Conservation (phyloP, 2,797 vertebrate species). For the Simalia tracyae region DNA sequence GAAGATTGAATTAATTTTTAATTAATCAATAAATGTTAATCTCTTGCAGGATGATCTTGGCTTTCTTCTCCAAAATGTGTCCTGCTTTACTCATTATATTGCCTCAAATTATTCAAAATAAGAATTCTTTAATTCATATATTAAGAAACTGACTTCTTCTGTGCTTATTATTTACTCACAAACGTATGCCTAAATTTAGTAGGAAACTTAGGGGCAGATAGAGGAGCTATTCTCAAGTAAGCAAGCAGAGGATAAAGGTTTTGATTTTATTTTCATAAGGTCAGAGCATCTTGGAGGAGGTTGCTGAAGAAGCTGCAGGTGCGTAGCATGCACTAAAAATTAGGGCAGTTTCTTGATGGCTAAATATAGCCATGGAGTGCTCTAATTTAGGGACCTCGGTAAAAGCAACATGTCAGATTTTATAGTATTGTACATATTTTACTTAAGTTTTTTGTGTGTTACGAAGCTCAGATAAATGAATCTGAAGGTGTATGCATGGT, state of each 20-base stretch:
- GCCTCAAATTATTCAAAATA: neutral
- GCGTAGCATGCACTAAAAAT: neutral
- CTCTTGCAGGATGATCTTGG: neutral
- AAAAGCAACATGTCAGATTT: neutral
- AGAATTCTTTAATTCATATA: neutral
- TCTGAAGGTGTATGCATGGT: neutral
- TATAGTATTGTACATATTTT: neutral
- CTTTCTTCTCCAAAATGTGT: neutral
- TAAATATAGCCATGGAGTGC: constrained; percentile 11
- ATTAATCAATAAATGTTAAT: neutral
- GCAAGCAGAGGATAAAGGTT: neutral
- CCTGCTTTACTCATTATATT: neutral
- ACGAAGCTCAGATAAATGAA: neutral
- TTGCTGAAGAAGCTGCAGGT: constrained; percentile 15
- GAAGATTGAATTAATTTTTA: neutral
- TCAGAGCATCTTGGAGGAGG: rapidly evolving
- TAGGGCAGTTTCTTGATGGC: neutral
- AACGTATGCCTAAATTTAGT: neutral
- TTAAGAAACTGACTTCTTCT: neutral
- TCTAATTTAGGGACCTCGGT: neutral
- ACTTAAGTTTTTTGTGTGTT: neutral
- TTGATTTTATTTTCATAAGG: neutral
- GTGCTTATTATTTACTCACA: neutral
- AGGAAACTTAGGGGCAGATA: neutral
- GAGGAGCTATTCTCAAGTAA: neutral